Base-by-base conservation (phyloP, 1,140 invertebrate genomes). In the Ceratosolen fusciceps region DNA sequence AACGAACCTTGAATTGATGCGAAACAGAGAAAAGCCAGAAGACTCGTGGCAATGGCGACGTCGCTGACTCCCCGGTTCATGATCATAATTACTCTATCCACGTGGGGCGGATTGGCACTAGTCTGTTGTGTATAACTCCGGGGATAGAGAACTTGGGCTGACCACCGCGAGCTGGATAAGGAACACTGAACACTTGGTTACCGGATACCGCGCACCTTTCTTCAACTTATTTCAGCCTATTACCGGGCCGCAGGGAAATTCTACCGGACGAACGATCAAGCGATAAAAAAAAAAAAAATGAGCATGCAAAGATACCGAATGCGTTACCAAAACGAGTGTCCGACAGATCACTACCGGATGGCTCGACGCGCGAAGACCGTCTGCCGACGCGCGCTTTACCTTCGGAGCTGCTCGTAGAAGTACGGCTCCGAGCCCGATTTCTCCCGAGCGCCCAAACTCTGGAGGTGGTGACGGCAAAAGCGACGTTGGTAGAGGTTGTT, bases 311-410 rank as follows among this genome's bases (percentile, higher is more conserved):
- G n/a, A 5, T 10, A 21, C 26, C 7, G 31, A 10, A 70, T 70
- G 8, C 34, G 21, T 24, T n/a, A 5, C 12, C 39, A 19, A 70
- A 19, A 4, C 68, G 12, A 56, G 16, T 34, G 67, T 26, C 68
- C 68, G 24, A 56, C 14, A 37, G 71, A 39, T 37, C 52, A 81
- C 83, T 67, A 83, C 84, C 81, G 80, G 79, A 78, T 77, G 68
- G 81, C 81, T 85, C 82, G 83, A 74, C 84, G 82, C 84, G 83
- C 83, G 65, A 82, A 85, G 80, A 83, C 84, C 77, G 82, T 85
- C 84, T 85, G 84, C 77, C 83, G 52, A 56, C 74, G 81, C 84
- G 83, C 81, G 81, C 74, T 84, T 83, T 84, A 81, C 77, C 79
- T 82, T 83, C 80, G 82, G 76, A 37, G 37, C 54, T 76, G 58